phyloP scores from a whole-genome alignment of 2,113 vertebrate genomes.

The cat (Felis catus) region F.catus_Fca126_mat1.0 CM031423.1:21305501-21306000 shows the following conservation, averaged over 20 bases:
- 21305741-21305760: neutral
- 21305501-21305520: neutral
- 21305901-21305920: no score
- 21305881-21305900: no score
- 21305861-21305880: no score
- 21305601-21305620: slow-evolving; percentile 63
- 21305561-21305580: slow-evolving; percentile 42
- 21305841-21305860: no score
- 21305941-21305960: no score
- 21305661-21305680: slow-evolving; percentile 70
- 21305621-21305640: slow-evolving; percentile 51
- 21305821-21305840: no score
- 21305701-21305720: slow-evolving; percentile 55
- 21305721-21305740: slow-evolving; percentile 51
- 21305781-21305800: no score
- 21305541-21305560: neutral
- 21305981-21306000: slow-evolving; percentile 51
- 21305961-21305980: neutral
- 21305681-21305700: slow-evolving; percentile 60
- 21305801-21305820: no score
- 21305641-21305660: slow-evolving; percentile 64
- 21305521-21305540: neutral
- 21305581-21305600: slow-evolving; percentile 46
- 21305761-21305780: no score
- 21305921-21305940: no score